These are phyloP conservation scores for Oncorhynchus clarkii DNA, from an alignment of 2,113 vertebrate species.

Conservation along the genomic window DNA sequence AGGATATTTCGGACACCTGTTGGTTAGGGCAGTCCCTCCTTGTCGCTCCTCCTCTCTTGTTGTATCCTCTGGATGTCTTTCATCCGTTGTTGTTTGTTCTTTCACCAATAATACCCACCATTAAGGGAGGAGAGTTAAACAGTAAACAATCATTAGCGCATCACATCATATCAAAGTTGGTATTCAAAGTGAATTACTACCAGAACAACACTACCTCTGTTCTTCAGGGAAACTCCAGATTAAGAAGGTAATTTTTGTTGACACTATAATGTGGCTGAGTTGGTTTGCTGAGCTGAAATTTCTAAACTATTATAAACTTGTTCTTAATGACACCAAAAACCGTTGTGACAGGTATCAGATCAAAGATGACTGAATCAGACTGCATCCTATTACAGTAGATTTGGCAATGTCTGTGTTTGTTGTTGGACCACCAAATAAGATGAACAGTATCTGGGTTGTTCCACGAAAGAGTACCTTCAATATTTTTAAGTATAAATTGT, in stretches of 20 bases:
- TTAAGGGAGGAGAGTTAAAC: conserved; percentile 14
- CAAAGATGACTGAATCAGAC: conserved; percentile 56
- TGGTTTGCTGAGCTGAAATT: conserved; percentile 43
- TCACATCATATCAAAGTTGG: conserved; percentile 31
- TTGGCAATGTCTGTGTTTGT: conserved; percentile 21
- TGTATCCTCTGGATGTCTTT: conserved; percentile 17
- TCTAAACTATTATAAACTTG: conserved; percentile 30
- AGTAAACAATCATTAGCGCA: conserved; percentile 25
- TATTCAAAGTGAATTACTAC: not conserved
- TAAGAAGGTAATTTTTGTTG: conserved; percentile 38
- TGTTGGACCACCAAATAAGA: conserved; percentile 45
- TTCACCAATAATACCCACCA: conserved; percentile 16
- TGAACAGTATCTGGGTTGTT: conserved; percentile 34
- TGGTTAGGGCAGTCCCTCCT: no score
- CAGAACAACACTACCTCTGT: conserved; percentile 15
- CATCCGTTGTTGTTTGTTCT: conserved; percentile 18
- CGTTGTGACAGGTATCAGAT: conserved; percentile 36
- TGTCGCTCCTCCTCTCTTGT: not conserved
- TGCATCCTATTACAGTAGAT: conserved; percentile 53
- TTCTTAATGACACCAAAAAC: conserved; percentile 19
- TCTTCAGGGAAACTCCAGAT: conserved; percentile 26
- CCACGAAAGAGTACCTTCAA: no score
- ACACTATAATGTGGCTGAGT: conserved; percentile 21
- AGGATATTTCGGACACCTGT: not conserved
- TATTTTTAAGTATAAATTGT: no score